Conservation (phyloP, 2,888 invertebrate species). For the Cancer borealis region DNA sequence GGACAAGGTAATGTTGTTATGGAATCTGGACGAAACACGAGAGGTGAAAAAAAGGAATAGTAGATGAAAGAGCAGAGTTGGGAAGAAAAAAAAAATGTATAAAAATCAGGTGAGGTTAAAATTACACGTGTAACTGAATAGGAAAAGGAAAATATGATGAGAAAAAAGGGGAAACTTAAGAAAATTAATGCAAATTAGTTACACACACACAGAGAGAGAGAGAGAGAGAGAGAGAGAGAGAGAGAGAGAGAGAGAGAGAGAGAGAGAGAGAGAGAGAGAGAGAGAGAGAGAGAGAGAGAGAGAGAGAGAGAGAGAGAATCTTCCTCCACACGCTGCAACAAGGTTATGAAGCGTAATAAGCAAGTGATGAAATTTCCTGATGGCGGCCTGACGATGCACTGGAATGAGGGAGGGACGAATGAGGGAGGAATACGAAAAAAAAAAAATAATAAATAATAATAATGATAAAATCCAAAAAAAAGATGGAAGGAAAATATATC, state of each 20-base stretch:
- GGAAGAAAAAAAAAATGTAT: too few relatives aligned
- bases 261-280: conserved; percentile 12
- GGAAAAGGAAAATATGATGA: background rate
- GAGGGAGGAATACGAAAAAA: background rate
- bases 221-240: too few relatives aligned
- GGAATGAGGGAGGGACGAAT: conserved; percentile 4
- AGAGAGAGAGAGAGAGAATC: background rate
- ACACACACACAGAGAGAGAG: background rate
- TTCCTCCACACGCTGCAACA: conserved; percentile 20
- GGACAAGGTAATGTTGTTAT: background rate
- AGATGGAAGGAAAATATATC: background rate
- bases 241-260: background rate
- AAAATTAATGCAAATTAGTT: background rate
- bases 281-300: conserved; percentile 12
- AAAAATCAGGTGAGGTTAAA: too few relatives aligned
- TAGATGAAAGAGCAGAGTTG: background rate
- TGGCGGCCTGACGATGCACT: conserved; percentile 1
- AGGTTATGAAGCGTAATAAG: conserved; percentile 20
- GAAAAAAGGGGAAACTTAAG: background rate
- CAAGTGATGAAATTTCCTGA: conserved; percentile 20
- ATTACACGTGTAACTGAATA: background rate
- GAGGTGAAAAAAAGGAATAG: background rate
- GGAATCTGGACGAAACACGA: background rate
- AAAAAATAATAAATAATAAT: background rate
- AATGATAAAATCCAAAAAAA: background rate